These are phyloP conservation scores for Troilus luridus DNA, from an alignment of 2,888 invertebrate genomes.

Conservation along the genomic window DNA sequence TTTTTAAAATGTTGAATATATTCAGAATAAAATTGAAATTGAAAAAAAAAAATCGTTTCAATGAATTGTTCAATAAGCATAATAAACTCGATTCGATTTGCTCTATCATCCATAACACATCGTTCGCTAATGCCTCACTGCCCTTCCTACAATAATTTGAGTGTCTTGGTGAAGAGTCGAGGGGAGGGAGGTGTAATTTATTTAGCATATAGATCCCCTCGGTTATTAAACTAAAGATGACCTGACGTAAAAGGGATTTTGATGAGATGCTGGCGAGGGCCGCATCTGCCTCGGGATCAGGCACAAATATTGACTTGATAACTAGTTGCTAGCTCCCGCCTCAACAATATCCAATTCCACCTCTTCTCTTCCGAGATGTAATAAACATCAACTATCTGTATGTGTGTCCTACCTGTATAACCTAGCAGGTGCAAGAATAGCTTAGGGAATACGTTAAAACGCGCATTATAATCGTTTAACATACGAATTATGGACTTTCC, in stretches of 20 bases:
- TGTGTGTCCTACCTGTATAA: background rate
- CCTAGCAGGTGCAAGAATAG: too few species aligned
- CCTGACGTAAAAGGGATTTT: constrained; percentile 29
- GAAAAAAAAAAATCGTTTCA: too few species aligned
- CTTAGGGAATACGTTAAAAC: too few species aligned
- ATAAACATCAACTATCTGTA: background rate
- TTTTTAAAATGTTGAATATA: too few species aligned
- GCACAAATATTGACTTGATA: constrained; percentile 46
- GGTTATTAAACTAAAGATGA: constrained; percentile 50
- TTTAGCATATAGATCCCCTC: constrained; percentile 42
- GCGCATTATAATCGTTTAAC: too few species aligned
- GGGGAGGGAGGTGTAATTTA: background rate
- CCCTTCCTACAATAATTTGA: background rate
- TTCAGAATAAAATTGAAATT: too few species aligned
- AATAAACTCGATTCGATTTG: background rate
- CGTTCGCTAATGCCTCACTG: background rate
- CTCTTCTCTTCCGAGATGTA: background rate
- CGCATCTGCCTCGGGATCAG: constrained; percentile 30
- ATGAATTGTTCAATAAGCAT: too few species aligned
- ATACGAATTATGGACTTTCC: too few species aligned
- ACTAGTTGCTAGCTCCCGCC: constrained; percentile 32
- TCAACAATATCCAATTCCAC: constrained; percentile 6
- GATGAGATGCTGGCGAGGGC: constrained; percentile 31
- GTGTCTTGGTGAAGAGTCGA: background rate
- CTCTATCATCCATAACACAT: background rate